These are phyloP conservation scores for Cartodere bifasciata DNA, from an alignment of 2,888 invertebrate genomes.

Conservation along the genomic window DNA sequence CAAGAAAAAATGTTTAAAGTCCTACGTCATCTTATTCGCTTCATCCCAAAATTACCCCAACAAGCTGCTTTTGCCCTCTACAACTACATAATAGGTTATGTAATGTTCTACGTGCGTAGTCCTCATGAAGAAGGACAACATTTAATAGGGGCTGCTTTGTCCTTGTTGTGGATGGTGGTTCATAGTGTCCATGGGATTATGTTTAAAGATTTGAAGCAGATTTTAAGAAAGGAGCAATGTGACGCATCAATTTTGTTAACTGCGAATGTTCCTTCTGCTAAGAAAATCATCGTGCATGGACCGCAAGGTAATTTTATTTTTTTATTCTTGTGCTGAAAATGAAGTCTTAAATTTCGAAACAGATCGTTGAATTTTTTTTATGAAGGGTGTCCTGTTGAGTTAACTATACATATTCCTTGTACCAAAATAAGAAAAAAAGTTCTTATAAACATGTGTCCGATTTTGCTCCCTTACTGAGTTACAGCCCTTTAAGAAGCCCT, in stretches of 20 bases:
- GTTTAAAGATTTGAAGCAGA: slow-evolving; percentile 99
- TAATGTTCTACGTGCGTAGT: slow-evolving; percentile 97
- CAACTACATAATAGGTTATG: slow-evolving; percentile 97
- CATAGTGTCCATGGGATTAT: slow-evolving; percentile 98
- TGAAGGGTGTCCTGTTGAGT: too few relatives aligned
- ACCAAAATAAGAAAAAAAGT: too few relatives aligned
- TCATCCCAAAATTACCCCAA: slow-evolving; percentile 84
- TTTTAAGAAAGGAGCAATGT: slow-evolving; percentile 95
- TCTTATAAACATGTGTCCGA: too few relatives aligned
- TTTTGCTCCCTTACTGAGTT: too few relatives aligned
- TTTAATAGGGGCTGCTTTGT: slow-evolving; percentile 86
- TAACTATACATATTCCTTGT: too few relatives aligned
- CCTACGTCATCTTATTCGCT: slow-evolving; percentile 80
- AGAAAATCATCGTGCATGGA: slow-evolving; percentile 96
- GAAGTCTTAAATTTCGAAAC: too few relatives aligned
- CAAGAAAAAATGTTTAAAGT: slow-evolving; percentile 92
- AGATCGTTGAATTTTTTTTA: too few relatives aligned
- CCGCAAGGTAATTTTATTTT: slow-evolving; percentile 47
- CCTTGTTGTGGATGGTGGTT: slow-evolving; percentile 96
- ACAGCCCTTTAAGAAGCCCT: too few relatives aligned
- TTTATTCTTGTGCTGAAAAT: slow-evolving; percentile 25
- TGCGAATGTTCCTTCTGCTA: slow-evolving; percentile 98
- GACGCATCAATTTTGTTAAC: slow-evolving; percentile 95
- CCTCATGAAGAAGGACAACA: slow-evolving; percentile 93
- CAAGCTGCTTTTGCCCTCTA: slow-evolving; percentile 97